Evolutionary conservation across 2,888 invertebrate genomes (phyloP).

Genomic region (Ectemnius lituratus): DNA sequence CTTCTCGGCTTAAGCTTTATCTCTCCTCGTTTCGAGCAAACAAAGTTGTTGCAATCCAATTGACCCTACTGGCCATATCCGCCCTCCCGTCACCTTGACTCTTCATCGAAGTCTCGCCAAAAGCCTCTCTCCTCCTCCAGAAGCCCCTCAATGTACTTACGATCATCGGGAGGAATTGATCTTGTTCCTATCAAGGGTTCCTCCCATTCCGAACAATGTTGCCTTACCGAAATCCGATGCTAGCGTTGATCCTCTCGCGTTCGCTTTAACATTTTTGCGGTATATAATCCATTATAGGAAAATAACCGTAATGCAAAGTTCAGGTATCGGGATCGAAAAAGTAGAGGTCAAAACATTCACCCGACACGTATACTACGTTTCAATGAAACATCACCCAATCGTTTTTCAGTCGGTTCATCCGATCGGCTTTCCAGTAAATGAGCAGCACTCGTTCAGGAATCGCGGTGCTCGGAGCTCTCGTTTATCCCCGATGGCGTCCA

Average conservation of each 20-base stretch:
- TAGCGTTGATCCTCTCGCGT: too few species aligned
- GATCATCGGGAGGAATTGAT: too few species aligned
- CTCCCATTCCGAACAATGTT: too few species aligned
- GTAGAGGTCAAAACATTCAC: too few species aligned
- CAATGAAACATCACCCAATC: too few species aligned
- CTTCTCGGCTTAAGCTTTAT: constrained; percentile 30
- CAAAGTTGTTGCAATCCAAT: constrained; percentile 69
- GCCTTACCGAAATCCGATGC: too few species aligned
- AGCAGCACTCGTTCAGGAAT: not conserved
- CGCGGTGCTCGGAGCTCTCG: constrained; percentile 4
- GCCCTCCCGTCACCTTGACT: constrained; percentile 44
- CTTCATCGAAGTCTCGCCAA: constrained; percentile 23
- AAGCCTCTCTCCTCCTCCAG: not conserved
- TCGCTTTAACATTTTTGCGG: too few species aligned
- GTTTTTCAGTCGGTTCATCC: not conserved
- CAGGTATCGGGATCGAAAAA: too few species aligned
- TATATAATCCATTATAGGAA: too few species aligned
- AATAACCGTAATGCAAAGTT: too few species aligned
- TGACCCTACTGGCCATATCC: constrained; percentile 60
- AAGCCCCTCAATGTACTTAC: not conserved
- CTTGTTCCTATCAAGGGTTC: too few species aligned
- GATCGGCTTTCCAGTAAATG: constrained; percentile 9
- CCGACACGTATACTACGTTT: too few species aligned
- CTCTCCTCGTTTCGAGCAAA: constrained; percentile 39
- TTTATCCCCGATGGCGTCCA: constrained; percentile 28